Evolutionary conservation across 2,888 invertebrate genomes (phyloP).

Genomic region (Monochamus alternatus): DNA sequence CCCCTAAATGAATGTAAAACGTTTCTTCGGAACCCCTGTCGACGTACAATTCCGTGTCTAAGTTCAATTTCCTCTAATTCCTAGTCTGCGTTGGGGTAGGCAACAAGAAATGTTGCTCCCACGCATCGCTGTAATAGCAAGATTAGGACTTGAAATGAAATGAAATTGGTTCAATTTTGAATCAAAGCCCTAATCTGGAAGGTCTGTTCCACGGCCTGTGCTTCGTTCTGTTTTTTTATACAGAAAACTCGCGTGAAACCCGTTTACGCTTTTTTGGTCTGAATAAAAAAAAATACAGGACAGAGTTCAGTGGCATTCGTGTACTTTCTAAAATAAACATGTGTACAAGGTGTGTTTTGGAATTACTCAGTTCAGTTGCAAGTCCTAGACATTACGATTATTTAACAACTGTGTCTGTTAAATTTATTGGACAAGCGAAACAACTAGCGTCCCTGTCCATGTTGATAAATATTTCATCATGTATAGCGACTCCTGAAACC

Average conservation of each 20-base stretch:
- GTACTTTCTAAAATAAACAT: too few species aligned
- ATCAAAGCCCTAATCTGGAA: constrained; percentile 28
- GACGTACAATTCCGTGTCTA: constrained; percentile 33
- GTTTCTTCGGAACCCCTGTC: constrained; percentile 10
- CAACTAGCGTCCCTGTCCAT: too few species aligned
- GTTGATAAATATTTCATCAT: not conserved
- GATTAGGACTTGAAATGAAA: constrained; percentile 36
- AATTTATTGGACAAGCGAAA: too few species aligned
- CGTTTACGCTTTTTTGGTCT: too few species aligned
- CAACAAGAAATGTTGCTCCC: constrained; percentile 36
- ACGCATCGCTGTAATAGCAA: constrained; percentile 35
- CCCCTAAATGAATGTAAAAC: not conserved
- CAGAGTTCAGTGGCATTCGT: too few species aligned
- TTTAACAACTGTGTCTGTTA: too few species aligned
- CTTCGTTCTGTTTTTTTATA: not conserved
- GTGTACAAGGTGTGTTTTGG: too few species aligned
- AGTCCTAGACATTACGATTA: too few species aligned
- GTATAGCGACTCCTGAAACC: constrained; percentile 17
- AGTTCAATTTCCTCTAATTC: constrained; percentile 27
- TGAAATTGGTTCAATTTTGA: constrained; percentile 39
- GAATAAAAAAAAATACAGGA: too few species aligned
- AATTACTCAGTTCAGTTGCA: too few species aligned
- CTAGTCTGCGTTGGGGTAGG: constrained; percentile 26
- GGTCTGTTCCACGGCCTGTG: constrained; percentile 2
- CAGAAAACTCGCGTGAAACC: too few species aligned